Percentiles rank a stretch among this genome's conserved stretches.
Evolutionary conservation across 2,113 vertebrate genomes (phyloP).

Genomic region (Tursiops truncatus): DNA sequence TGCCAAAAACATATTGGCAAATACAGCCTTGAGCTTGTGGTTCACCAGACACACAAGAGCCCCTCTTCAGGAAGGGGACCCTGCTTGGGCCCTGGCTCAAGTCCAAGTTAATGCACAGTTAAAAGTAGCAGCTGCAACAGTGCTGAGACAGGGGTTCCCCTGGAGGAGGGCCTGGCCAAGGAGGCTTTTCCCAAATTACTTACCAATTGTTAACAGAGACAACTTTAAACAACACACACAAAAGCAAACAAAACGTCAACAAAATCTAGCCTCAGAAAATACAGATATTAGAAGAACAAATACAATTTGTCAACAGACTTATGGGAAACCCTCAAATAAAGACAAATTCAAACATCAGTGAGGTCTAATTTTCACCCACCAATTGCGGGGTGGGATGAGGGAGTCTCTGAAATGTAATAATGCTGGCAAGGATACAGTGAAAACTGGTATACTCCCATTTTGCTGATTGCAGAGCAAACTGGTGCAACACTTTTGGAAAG

Average conservation of each 20-base stretch:
- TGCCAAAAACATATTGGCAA: conserved; percentile 62
- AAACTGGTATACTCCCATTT: not conserved
- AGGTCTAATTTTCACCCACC: not conserved
- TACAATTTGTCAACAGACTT: not conserved
- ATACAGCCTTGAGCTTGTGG: conserved; percentile 45
- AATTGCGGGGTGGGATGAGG: not conserved
- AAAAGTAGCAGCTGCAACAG: conserved; percentile 52
- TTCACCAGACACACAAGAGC: conserved; percentile 51
- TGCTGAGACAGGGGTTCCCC: not conserved
- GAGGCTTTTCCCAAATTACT: conserved; percentile 49
- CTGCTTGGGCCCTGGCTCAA: conserved; percentile 5
- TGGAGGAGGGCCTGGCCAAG: not conserved
- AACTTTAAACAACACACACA: not conserved
- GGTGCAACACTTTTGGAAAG: conserved; percentile 28
- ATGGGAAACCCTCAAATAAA: not conserved
- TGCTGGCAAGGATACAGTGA: not conserved
- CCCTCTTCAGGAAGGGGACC: conserved; percentile 36
- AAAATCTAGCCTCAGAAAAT: conserved; percentile 19
- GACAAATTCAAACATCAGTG: not conserved
- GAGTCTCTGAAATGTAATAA: not conserved
- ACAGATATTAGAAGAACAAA: conserved; percentile 12
- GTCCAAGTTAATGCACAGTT: conserved; percentile 35
- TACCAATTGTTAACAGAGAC: conserved; percentile 15
- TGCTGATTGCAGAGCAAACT: not conserved
- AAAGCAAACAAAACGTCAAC: not conserved